Base-by-base conservation (phyloP, 2,888 invertebrate species). In the Bellardia pandia region DNA sequence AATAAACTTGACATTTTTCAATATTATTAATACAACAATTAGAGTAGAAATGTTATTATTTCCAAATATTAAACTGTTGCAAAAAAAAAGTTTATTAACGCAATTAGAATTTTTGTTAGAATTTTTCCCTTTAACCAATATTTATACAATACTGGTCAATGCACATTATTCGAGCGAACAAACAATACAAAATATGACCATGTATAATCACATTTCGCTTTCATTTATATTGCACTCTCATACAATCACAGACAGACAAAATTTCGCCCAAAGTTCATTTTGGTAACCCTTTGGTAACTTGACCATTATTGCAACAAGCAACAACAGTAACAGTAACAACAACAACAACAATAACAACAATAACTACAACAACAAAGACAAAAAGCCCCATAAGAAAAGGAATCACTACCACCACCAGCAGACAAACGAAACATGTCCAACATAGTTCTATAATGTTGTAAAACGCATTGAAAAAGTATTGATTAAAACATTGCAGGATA, bases 131-230 rank as follows among this genome's bases (percentile, higher is more conserved):
- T 2, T 13, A 30, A 4, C 81, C 23, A 77, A 72, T 58, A 72
- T 66, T 30, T 37, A 58, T 60, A 42, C 6, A 60, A 68, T 78
- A 9, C 72, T 76, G 40, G 16, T 53, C 74, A 72, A 60, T 60
- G 56, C 53, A 80, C 71, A 84, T 82, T 68, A 74, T 86, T 72
- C 76, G 30, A 72, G 74, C 16, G 62, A 64, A 83, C 62, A 62
- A 71, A 83, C 76, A 84, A 69, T 48, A 69, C 60, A 84, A 72
- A 74, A 72, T 80, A 86, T 77, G 68, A 77, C 77, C 84, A 87
- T 87, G 86, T 86, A 74, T 85, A 87, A 84, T 87, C 84, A 86
- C 80, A 86, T 84, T 86, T 86, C 84, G 86, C 72, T 87, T 87
- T 87, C 84, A 84, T 84, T 84, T 83, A 74, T 78, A 79, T 68